Evolutionary conservation across 37 sponge, comb jelly and placozoan species (phyloP), one percentile per base, ranked within the genome.

Genomic region (Mnemiopsis leidyi): DNA sequence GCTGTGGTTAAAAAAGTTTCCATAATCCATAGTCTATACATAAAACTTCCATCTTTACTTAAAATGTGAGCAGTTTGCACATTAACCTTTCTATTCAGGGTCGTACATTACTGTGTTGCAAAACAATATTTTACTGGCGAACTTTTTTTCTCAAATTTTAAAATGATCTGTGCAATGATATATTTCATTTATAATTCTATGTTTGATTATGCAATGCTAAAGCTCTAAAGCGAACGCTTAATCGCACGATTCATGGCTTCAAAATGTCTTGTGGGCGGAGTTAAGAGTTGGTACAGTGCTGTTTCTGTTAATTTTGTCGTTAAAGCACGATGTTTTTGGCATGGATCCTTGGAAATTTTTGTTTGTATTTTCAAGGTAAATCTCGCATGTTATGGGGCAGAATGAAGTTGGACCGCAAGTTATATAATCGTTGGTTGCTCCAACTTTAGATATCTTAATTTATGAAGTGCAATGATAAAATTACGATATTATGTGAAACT

Each of bases 401-500:
- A 48, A 5, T 48, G 13, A 13, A 48, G 61, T 48, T 48, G 13
- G 13, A 48, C 61, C 13, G 5, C 61, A 48, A 13, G 61, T 48
- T 48, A 48, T 48, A 48, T 13, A 48, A 48, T 48, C 13, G 61
- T 48, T 18, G 61, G 61, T 48, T 48, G 61, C 61, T 48, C 61
- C 61, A 48, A 48, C 61, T 48, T 48, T 48, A 13, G 3, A 69
- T 69, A 25, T 69, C 73, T 69, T 69, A 69, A 69, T 28, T 69
- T 69, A 69, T 69, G 73, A 69, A 25, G 24, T 69, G 24, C 24
- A 69, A 69, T 69, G 73, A 69, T 69, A 25, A 48, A 48, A 48
- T 48, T 48, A 69, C 29, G 73, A 69, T 28, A 69, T 69, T 5
- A 69, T 25, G 73, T 69, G 73, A 69, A 69, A 69, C 73, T 69